Evolutionary conservation across 2,888 invertebrate genomes (phyloP), one percentile per base, ranked within the genome.

Genomic region (Lithophane semibrunnea): DNA sequence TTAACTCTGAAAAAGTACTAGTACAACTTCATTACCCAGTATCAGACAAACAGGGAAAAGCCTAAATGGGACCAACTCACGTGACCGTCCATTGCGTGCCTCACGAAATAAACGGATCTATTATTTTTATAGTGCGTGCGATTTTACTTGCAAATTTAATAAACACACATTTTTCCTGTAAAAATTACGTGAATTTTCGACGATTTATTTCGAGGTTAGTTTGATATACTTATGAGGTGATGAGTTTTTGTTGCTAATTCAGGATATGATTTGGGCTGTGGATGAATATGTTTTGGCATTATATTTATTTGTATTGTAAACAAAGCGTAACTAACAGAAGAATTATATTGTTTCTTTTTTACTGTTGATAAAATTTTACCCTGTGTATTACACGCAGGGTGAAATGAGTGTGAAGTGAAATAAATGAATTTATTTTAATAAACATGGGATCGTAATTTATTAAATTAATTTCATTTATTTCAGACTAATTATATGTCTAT

Each of bases 41-140:
- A 66, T 75, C 61, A 81, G 76, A 77, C n/a, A 83, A 71, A 81
- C 65, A 67, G 37, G 44, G 21, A 56, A 49, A 64, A 69, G 64
- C n/a, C 21, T 37, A 78, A 79, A 83, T 80, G 49, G 52, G 63
- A 64, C 29, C 52, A 47, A 61, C 69, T 82, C 75, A 78, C 83
- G 84, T 82, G 58, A 82, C 64, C 42, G 0, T 13, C 24, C 18
- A 24, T 91, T 73, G 90, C 92, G 90, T 91, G 91, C 67, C 72
- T 74, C 92, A 91, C 89, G 91, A 70, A 82, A 90, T 84, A 88
- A 87, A 88, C 81, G 83, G 82, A 90, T 91, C 87, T 82, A 79
- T 89, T 87, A 88, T 88, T 85, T 87, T 86, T 80, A 82, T 80
- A 79, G 70, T 77, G 80, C 71, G 73, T 79, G 76, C 72, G 47